Conservation (phyloP, 2,113 vertebrate species). For the Microtus montanus region DNA sequence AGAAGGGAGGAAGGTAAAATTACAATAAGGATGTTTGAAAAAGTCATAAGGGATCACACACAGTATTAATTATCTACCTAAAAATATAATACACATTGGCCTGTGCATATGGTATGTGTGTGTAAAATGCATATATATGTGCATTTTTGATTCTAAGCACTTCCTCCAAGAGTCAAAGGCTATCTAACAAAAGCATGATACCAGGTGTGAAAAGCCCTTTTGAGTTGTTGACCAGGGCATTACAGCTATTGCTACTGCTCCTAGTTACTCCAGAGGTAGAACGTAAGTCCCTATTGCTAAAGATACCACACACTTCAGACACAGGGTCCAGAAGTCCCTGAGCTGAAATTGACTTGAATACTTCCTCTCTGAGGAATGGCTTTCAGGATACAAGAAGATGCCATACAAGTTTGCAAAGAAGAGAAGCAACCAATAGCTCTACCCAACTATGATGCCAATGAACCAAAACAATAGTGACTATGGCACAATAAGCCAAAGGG, state of each 20-base stretch:
- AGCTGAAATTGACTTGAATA: not conserved
- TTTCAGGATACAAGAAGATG: not conserved
- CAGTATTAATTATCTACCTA: not conserved
- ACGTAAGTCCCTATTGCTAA: not conserved
- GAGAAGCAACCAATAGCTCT: not conserved
- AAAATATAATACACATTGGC: not conserved
- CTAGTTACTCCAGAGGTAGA: not conserved
- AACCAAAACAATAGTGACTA: not conserved
- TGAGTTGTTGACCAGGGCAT: not conserved
- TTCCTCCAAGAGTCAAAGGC: not conserved
- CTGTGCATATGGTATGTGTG: too few species aligned
- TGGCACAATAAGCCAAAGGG: not conserved
- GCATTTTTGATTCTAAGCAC: not conserved
- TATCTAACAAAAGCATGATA: not conserved
- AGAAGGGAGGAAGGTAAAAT: not conserved
- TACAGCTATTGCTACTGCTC: not conserved
- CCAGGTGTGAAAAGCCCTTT: not conserved
- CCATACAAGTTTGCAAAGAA: not conserved
- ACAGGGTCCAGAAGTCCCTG: not conserved
- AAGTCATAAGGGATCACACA: not conserved
- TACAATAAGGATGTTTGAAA: not conserved
- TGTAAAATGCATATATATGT: too few species aligned
- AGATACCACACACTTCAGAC: not conserved
- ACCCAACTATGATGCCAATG: not conserved
- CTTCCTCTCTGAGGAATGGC: not conserved